A percentile compares a stretch with the other conserved stretches of the same genome.
Evolutionary conservation across 2,113 vertebrate species (phyloP).

Genomic region (Dolichallabes microphthalmus): DNA sequence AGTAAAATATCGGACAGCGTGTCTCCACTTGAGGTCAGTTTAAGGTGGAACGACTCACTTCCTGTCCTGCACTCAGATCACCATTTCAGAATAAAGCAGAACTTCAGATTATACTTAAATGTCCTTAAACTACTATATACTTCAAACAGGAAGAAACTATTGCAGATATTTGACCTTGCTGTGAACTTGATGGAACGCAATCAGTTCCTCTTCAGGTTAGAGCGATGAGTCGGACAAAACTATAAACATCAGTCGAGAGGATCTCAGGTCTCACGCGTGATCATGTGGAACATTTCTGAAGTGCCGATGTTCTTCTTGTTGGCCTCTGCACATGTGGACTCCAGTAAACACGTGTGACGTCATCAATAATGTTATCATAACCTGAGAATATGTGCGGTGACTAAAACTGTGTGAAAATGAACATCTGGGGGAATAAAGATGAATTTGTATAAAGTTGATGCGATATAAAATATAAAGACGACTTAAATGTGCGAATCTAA

Average conservation of each 20-base stretch:
- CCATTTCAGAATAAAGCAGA: not conserved
- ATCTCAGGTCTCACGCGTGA: not conserved
- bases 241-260: not conserved
- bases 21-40: not conserved
- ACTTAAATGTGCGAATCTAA: too few relatives aligned
- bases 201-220: too few relatives aligned
- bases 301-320: not conserved
- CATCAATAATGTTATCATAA: too few relatives aligned
- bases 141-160: not conserved
- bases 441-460: not conserved
- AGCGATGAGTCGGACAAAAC: too few relatives aligned
- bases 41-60: not conserved
- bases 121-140: not conserved
- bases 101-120: not conserved
- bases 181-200: not conserved
- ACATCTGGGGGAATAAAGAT: not conserved
- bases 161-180: not conserved
- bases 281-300: not conserved
- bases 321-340: not conserved
- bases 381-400: not conserved
- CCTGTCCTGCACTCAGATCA: not conserved
- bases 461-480: not conserved
- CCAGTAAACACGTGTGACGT: not conserved
- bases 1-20: not conserved
- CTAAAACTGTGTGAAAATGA: not conserved